Evolutionary conservation across 2,888 invertebrate genomes (phyloP).

Genomic region (Apotomis capreana): DNA sequence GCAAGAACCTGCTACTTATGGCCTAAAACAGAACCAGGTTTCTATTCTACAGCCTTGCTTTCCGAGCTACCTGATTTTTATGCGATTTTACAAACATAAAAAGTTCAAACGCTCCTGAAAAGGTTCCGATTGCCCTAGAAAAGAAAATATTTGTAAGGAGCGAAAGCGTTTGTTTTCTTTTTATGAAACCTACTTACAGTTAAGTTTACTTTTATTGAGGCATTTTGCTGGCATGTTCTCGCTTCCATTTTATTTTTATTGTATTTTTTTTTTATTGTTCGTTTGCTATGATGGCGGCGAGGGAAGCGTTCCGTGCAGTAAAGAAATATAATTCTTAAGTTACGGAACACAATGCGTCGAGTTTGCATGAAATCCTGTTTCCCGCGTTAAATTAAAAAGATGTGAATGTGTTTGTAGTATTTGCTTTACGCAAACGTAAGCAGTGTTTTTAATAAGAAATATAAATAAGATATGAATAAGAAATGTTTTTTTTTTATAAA

Average conservation of each 20-base stretch:
- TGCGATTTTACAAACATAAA: slow-evolving; percentile 40
- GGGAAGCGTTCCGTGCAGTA: slow-evolving; percentile 4
- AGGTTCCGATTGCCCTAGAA: slow-evolving; percentile 52
- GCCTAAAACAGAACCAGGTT: too few species aligned
- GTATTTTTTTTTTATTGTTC: slow-evolving; percentile 32
- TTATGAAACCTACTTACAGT: slow-evolving; percentile 57
- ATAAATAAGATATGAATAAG: too few species aligned
- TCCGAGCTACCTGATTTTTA: slow-evolving; percentile 4
- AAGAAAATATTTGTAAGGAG: slow-evolving; percentile 59
- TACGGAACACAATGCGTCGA: background rate
- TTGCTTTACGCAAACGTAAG: background rate
- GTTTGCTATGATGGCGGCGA: slow-evolving; percentile 2
- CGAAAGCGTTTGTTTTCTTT: slow-evolving; percentile 58
- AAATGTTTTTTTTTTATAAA: too few species aligned
- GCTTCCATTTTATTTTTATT: slow-evolving; percentile 45
- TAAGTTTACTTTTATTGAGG: slow-evolving; percentile 58
- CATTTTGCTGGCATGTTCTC: slow-evolving; percentile 52
- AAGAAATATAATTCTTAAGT: slow-evolving; percentile 11
- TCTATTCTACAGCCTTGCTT: too few species aligned
- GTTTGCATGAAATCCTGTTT: background rate
- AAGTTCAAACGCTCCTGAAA: slow-evolving; percentile 51
- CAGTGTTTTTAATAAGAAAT: too few species aligned
- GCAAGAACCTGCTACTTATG: too few species aligned
- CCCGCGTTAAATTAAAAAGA: background rate
- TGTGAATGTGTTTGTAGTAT: background rate